Percentiles rank a stretch among this genome's conserved stretches.
These are phyloP conservation scores for Drosophila mimetica DNA, from an alignment of 2,888 invertebrate species.

Conservation along the genomic window DNA sequence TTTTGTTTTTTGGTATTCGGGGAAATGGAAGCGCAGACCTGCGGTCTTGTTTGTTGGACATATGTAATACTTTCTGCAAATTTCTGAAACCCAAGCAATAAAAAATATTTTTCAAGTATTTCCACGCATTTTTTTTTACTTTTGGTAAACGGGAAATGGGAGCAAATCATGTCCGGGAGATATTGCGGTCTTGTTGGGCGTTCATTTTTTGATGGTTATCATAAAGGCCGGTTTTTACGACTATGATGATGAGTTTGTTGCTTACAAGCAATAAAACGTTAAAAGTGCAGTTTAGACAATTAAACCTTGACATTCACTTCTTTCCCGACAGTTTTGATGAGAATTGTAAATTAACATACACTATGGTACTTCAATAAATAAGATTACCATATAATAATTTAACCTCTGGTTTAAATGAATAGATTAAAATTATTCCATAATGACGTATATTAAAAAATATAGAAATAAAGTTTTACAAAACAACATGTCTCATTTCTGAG, in stretches of 20 bases:
- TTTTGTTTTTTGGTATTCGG: slow-evolving; percentile 13
- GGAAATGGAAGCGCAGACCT: background rate
- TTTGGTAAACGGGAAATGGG: slow-evolving; percentile 42
- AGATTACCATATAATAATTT: background rate
- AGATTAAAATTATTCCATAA: no score
- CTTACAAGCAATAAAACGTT: background rate
- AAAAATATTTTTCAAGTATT: slow-evolving; percentile 62
- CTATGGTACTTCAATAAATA: background rate
- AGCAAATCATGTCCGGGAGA: slow-evolving; percentile 31
- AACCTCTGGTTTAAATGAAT: background rate
- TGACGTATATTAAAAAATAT: background rate
- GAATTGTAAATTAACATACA: background rate
- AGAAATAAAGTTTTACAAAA: background rate
- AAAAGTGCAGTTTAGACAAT: background rate
- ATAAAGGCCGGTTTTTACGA: slow-evolving; percentile 9
- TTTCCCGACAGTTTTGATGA: background rate
- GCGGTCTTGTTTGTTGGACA: background rate
- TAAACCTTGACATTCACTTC: slow-evolving; percentile 11
- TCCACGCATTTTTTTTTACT: slow-evolving; percentile 12
- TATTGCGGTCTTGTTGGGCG: slow-evolving; percentile 9
- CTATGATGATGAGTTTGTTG: slow-evolving; percentile 17
- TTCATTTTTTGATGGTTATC: background rate
- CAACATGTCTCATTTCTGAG: no score
- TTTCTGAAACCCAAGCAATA: slow-evolving; percentile 12
- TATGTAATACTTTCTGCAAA: background rate